phyloP scores from a whole-genome alignment of 2,113 vertebrate species.

The Pelusios castaneus region DNA sequence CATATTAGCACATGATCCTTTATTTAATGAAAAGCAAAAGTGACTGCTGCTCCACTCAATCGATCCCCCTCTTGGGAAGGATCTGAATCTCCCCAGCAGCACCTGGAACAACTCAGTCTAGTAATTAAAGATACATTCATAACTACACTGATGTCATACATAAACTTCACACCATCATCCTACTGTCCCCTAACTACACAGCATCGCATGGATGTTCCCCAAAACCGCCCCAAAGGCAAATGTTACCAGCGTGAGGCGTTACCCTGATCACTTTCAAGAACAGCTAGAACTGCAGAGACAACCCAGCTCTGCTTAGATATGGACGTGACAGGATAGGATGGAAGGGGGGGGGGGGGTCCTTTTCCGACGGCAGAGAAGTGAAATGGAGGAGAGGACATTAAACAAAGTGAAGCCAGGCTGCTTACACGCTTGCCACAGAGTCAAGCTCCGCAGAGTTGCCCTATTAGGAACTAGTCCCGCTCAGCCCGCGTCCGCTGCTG shows the following conservation, averaged over 20 bases:
- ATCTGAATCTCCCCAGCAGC: neutral
- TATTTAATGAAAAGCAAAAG: neutral
- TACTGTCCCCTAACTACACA: neutral
- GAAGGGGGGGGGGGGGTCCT: neutral
- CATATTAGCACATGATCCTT: neutral
- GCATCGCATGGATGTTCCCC: neutral
- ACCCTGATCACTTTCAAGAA: conserved; percentile 34
- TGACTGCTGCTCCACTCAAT: neutral
- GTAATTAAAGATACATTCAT: neutral
- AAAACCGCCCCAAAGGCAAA: conserved; percentile 7
- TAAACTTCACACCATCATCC: neutral
- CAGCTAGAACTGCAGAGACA: conserved; percentile 1
- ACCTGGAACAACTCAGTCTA: neutral
- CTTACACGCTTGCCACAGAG: neutral
- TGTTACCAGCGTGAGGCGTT: neutral
- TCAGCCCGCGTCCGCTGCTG: neutral
- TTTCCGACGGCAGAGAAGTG: neutral
- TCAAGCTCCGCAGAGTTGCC: neutral
- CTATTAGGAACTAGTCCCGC: neutral
- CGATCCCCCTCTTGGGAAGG: neutral
- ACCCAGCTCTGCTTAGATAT: conserved; percentile 3
- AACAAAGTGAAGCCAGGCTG: neutral
- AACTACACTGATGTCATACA: neutral
- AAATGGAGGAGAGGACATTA: neutral
- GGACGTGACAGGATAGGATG: neutral